Evolutionary conservation across 53 echinoderm and acorn worm genomes (phyloP).

Genomic region (Crossaster papposus): DNA sequence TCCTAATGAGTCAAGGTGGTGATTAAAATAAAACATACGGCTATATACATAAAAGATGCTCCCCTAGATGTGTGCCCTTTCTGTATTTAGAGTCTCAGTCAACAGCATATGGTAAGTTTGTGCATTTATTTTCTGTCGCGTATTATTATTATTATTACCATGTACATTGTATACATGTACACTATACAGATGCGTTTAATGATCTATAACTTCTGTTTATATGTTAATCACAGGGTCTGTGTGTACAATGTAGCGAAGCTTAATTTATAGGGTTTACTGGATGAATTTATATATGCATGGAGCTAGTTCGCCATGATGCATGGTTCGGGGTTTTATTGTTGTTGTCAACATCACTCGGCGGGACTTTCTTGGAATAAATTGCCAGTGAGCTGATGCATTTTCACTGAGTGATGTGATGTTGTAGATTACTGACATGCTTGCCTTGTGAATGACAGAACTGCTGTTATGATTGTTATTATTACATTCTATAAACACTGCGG

Average conservation of each 20-base stretch:
- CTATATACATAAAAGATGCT: background rate
- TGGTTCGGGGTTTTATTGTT: background rate
- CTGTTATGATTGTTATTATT: background rate
- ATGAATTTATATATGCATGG: conserved; percentile 21
- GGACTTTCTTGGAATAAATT: background rate
- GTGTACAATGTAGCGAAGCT: background rate
- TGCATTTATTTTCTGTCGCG: too few relatives aligned
- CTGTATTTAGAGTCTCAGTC: background rate
- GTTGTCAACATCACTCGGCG: background rate
- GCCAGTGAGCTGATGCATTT: background rate
- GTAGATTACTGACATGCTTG: background rate
- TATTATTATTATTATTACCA: too few relatives aligned
- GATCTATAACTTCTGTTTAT: background rate
- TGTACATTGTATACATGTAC: background rate
- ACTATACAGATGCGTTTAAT: background rate
- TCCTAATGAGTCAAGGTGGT: background rate
- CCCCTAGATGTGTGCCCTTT: background rate
- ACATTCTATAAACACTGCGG: background rate
- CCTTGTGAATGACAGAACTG: background rate
- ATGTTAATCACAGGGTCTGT: background rate
- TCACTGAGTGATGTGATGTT: background rate
- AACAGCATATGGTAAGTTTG: conserved; percentile 3
- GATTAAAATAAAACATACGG: background rate
- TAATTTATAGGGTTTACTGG: background rate
- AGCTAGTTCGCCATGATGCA: background rate